Conservation (phyloP, 1,140 invertebrate genomes). For the Sweltsa coloradensis region DNA sequence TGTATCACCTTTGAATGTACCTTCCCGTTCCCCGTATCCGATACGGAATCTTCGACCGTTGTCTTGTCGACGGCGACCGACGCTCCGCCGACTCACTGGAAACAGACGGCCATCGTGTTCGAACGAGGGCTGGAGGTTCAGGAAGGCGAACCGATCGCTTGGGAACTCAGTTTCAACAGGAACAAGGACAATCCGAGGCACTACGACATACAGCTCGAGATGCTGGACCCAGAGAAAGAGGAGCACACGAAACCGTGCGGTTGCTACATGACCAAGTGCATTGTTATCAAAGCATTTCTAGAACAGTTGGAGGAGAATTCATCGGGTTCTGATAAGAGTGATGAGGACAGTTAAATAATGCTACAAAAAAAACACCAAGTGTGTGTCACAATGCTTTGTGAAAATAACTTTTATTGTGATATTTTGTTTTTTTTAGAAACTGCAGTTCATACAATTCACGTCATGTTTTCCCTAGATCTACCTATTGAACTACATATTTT, state of each 20-base stretch:
- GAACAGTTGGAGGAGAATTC: constrained; percentile 22
- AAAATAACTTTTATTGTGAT: no score
- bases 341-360: no score
- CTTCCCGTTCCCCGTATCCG: constrained; percentile 21
- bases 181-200: constrained; percentile 32
- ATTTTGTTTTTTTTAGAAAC: no score
- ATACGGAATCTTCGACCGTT: constrained; percentile 14
- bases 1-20: constrained; percentile 34
- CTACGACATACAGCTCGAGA: constrained; percentile 54
- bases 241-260: constrained; percentile 64
- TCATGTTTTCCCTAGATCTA: no score
- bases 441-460: no score
- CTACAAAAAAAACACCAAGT: no score
- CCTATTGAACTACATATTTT: no score
- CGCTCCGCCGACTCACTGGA: constrained; percentile 84
- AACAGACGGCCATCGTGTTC: constrained; percentile 73
- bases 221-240: constrained; percentile 52
- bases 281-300: constrained; percentile 49
- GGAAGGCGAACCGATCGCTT: constrained; percentile 49
- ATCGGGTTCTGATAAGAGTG: no score
- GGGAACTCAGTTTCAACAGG: constrained; percentile 45
- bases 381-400: no score
- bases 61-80: constrained; percentile 63
- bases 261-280: constrained; percentile 66
- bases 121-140: constrained; percentile 25